Percentiles rank a stretch among this genome's conserved stretches.
Evolutionary conservation across 2,797 vertebrate genomes (phyloP).

Genomic region (Pangasius larnaudii): DNA sequence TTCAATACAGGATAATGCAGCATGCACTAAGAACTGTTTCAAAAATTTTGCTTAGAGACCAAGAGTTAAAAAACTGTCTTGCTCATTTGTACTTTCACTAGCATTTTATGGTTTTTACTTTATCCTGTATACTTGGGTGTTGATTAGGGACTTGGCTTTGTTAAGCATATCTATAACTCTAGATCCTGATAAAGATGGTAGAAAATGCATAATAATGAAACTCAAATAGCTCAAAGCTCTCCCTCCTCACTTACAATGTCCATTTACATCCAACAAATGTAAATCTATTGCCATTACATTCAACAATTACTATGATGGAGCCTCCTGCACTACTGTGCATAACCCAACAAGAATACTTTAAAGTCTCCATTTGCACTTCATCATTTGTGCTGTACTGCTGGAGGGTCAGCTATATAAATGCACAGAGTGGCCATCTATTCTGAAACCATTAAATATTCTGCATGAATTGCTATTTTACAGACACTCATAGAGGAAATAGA

Average conservation of each 20-base stretch:
- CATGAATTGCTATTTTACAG: slow-evolving; percentile 25
- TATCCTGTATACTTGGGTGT: not conserved
- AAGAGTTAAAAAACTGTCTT: not conserved
- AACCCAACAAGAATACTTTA: slow-evolving; percentile 5
- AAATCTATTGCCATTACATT: slow-evolving; percentile 24
- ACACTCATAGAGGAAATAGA: slow-evolving; percentile 13
- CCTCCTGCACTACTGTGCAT: not conserved
- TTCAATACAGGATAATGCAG: not conserved
- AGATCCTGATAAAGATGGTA: not conserved
- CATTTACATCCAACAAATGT: slow-evolving; percentile 18
- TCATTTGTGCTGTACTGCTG: slow-evolving; percentile 26
- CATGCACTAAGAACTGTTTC: not conserved
- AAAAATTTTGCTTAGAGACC: not conserved
- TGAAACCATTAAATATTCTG: slow-evolving; percentile 35
- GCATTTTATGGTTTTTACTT: not conserved
- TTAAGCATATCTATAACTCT: not conserved
- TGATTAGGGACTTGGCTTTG: not conserved
- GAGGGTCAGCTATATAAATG: slow-evolving; percentile 34
- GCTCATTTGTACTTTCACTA: not conserved
- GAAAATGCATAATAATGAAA: slow-evolving; percentile 24
- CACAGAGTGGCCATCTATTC: slow-evolving; percentile 28
- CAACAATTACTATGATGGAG: slow-evolving; percentile 21
- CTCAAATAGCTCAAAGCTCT: not conserved
- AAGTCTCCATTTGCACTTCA: slow-evolving; percentile 23
- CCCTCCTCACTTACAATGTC: slow-evolving; percentile 3